Conservation (phyloP, 2,888 invertebrate species). For the Leucophenga maculata region DNA sequence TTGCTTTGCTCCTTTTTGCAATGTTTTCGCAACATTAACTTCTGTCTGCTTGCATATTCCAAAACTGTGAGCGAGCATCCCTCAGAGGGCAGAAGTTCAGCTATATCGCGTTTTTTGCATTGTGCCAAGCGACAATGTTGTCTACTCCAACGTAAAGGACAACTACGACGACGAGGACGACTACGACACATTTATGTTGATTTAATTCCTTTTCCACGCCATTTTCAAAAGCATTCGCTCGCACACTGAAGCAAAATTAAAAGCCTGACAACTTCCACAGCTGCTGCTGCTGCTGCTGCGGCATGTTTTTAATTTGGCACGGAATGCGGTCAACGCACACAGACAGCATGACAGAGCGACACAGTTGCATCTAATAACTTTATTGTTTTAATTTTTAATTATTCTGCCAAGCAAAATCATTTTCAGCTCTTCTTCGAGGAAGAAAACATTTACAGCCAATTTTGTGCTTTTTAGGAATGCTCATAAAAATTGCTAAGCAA, state of each 20-base stretch:
- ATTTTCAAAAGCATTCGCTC: conserved; percentile 30
- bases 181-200: conserved; percentile 47
- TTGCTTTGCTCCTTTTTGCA: conserved; percentile 30
- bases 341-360: neutral
- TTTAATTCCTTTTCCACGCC: conserved; percentile 52
- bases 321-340: conserved; percentile 51
- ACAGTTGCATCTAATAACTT: conserved; percentile 46
- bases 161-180: neutral
- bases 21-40: conserved; percentile 53
- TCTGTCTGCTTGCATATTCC: conserved; percentile 36
- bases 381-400: conserved; percentile 53
- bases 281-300: conserved; percentile 20
- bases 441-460: neutral
- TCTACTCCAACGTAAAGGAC: neutral
- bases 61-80: neutral
- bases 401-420: conserved; percentile 35
- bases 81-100: conserved; percentile 1
- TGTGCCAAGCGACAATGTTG: neutral
- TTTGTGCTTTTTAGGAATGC: conserved; percentile 39
- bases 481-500: conserved; percentile 55
- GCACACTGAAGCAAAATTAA: conserved; percentile 44
- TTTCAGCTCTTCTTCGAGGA: neutral
- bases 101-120: neutral
- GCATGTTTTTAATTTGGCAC: conserved; percentile 50
- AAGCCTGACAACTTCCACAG: conserved; percentile 35